A percentile compares a stretch with the other conserved stretches of the same genome.
Conservation (phyloP, 35 echinoderm and acorn worm species). For the Nesometra sesokonis region DNA sequence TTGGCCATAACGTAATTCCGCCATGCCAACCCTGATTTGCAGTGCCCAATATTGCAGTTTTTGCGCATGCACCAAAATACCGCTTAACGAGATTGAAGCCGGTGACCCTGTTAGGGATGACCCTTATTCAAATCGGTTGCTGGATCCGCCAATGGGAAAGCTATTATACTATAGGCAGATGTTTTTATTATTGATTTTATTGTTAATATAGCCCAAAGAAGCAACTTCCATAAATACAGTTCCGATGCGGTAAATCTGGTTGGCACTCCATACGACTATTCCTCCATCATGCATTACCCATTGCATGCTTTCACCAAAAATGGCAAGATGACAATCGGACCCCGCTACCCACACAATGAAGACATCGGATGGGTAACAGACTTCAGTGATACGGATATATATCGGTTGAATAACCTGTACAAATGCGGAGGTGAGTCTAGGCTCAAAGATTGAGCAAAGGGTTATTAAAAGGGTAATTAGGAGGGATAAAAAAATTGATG, state of each 20-base stretch:
- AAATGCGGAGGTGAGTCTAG: constrained; percentile 64
- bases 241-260: constrained; percentile 34
- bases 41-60: too few species aligned
- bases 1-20: too few species aligned
- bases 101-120: too few species aligned
- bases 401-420: constrained; percentile 57
- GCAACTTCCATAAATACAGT: constrained; percentile 59
- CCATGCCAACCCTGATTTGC: too few species aligned
- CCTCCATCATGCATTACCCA: constrained; percentile 88
- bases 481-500: too few species aligned
- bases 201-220: constrained; percentile 35
- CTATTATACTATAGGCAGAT: too few species aligned
- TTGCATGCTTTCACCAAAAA: constrained; percentile 54
- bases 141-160: too few species aligned
- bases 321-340: constrained; percentile 37
- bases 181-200: not conserved
- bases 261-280: constrained; percentile 61
- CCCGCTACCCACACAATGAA: constrained; percentile 14
- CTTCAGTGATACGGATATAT: constrained; percentile 71
- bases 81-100: too few species aligned
- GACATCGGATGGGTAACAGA: constrained; percentile 47
- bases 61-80: too few species aligned
- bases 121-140: too few species aligned
- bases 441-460: too few species aligned
- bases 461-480: too few species aligned